Base-by-base conservation (phyloP, 2,797 vertebrate species). In the Falco cherrug region DNA sequence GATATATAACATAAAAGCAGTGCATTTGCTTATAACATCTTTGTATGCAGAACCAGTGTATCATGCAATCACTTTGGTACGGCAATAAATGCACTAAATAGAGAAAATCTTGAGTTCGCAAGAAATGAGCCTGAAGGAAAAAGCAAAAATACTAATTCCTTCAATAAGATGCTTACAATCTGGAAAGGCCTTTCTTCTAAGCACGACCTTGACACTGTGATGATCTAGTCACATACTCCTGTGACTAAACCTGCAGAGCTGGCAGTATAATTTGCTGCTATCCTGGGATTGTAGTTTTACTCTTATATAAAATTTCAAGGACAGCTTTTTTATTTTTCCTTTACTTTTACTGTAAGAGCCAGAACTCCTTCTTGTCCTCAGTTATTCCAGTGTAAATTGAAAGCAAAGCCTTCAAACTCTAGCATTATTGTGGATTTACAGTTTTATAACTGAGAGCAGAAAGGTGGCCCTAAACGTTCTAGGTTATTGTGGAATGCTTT, bases 401-500 rank as follows among this genome's bases (percentile, higher is more conserved):
- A 97, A 96, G 87, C 77, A 96, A 97, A 96, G 93, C 96, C 86
- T 87, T 91, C 91, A 90, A 87, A 97, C 50, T 92, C 65, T 87
- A 87, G 90, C 82, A 85, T 94, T 97, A 94, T 73, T 61, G 87
- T 67, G 95, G 97, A 96, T 96, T 97, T 97, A 94, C 84, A 91
- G 90, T 95, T 92, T 92, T 96, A 87, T 88, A 96, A 91, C 87
- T 45, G 84, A 96, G 82, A 93, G 76, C 54, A 87, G 87, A 94
- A 94, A 86, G 95, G 84, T 71, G 88, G 59, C 73, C 79, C 95
- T 97, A 96, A 96, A 97, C 85, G 94, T 89, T 96, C 92, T 63
- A 84, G 76, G 93, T 81, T 96, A 91, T 86, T 92, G 79, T 87
- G 82, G 31, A 88, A 86, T 0, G 6, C 68, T 81, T 97, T 94